A percentile compares a stretch with the other conserved stretches of the same genome.
Conservation (phyloP, 2,113 vertebrate species). For the Nettapus auritus region DNA sequence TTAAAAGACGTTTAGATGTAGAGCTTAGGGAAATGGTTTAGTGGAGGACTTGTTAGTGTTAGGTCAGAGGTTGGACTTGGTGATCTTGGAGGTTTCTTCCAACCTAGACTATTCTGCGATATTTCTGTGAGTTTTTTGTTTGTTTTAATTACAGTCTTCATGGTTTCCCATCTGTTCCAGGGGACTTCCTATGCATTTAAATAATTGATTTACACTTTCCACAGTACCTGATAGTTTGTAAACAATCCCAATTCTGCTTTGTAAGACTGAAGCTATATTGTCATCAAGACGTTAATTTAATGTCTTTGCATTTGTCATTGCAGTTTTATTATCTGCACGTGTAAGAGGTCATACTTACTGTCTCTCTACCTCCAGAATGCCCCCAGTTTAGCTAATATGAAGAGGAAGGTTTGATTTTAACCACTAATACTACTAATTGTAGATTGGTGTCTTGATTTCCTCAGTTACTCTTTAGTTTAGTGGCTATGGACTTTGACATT, state of each 20-base stretch:
- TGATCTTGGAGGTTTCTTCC: too few relatives aligned
- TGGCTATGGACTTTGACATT: neutral
- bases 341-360: neutral
- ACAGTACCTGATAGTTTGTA: neutral
- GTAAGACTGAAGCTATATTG: neutral
- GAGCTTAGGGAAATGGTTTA: too few relatives aligned
- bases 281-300: neutral
- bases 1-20: too few relatives aligned
- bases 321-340: neutral
- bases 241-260: neutral
- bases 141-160: neutral
- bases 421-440: neutral
- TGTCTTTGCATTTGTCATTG: neutral
- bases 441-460: neutral
- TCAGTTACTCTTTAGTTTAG: neutral
- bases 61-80: too few relatives aligned
- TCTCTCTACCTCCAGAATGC: neutral
- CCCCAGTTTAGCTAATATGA: neutral
- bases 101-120: too few relatives aligned
- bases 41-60: too few relatives aligned
- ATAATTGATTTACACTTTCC: neutral
- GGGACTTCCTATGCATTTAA: neutral
- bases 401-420: neutral
- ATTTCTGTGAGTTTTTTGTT: too few relatives aligned
- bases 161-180: neutral